Base-by-base conservation (phyloP, 2,888 invertebrate species). In the Leucoptera coffeella region DNA sequence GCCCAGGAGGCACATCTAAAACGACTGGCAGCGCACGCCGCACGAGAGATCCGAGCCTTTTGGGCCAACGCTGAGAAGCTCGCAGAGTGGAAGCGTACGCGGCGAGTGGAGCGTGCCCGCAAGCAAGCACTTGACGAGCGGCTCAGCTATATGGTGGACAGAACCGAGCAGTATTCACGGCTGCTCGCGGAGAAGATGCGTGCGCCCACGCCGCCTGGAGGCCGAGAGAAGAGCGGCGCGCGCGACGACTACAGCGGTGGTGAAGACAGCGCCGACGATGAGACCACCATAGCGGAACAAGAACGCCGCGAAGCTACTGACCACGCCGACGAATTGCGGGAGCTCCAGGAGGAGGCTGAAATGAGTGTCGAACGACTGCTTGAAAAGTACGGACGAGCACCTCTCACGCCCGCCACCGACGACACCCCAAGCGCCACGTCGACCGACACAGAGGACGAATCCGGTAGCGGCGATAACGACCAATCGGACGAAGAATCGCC, bases 11-110 rank as follows among this genome's bases (percentile, higher is more conserved):
- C 85, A 35, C 85, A 90, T 45, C 53, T 93, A 28, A 83, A 82
- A 46, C 80, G 87, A 43, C 85, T 94, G 15, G 95, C 96, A 3
- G 80, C 87, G 1, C 86, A 85, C 40, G 84, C 95, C 36, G 92
- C 97, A 0, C 93, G 90, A 47, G 93, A 94, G 69, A 81, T 99
- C 3, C 81, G 87, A 50, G 85, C 82, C 29, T 99, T 99, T 58
- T 99, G 99, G 97, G 69, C 79, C 3, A 94, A 93, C 57, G 94
- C 95, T 7, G 94, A 96, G 58, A 97, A 96, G 75, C 83, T 96
- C 41, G 93, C 96, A 22, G 92, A 95, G 54, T 93, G 86, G 62
- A 95, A 94, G 53, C 89, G 93, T 40, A 85, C 89, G 45, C 86
- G 88, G 14, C 82, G 91, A 38, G 73, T 96, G 31, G 96, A 97